Conservation (phyloP, 1,140 invertebrate genomes). For the Gryon sp. region DNA sequence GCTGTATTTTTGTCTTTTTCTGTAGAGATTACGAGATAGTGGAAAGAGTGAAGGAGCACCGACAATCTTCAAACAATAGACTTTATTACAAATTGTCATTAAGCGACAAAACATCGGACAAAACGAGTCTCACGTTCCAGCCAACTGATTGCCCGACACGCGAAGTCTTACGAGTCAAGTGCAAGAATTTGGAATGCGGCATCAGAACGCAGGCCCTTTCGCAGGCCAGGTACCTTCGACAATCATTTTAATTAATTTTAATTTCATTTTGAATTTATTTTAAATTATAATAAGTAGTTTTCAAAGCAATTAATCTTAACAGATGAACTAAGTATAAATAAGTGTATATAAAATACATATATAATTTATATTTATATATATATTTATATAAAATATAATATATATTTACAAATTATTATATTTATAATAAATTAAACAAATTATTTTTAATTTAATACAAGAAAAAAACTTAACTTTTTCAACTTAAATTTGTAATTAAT, state of each 20-base stretch:
- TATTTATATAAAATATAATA: too few species aligned
- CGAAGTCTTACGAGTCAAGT: conserved; percentile 85
- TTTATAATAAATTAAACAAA: too few species aligned
- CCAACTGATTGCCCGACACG: conserved; percentile 82
- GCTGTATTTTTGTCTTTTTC: too few species aligned
- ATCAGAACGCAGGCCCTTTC: conserved; percentile 83
- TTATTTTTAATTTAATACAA: too few species aligned
- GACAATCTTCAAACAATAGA: conserved; percentile 64
- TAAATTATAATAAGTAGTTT: too few species aligned
- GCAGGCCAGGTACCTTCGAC: conserved; percentile 86
- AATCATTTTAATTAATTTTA: too few species aligned
- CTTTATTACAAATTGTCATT: conserved; percentile 79
- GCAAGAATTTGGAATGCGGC: conserved; percentile 87
- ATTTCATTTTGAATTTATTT: neutral
- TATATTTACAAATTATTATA: too few species aligned
- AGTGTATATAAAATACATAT: too few species aligned
- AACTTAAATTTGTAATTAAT: too few species aligned
- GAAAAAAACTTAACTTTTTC: too few species aligned
- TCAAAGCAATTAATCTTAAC: too few species aligned
- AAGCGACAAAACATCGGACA: conserved; percentile 72
- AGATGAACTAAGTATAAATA: too few species aligned
- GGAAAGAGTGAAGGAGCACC: conserved; percentile 77
- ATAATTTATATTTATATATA: neutral
- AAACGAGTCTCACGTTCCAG: conserved; percentile 83
- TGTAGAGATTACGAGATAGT: conserved; percentile 81